A percentile compares a stretch with the other conserved stretches of the same genome.
Conservation (phyloP, 2,797 vertebrate species). For the Pipistrellus pygmaeus region DNA sequence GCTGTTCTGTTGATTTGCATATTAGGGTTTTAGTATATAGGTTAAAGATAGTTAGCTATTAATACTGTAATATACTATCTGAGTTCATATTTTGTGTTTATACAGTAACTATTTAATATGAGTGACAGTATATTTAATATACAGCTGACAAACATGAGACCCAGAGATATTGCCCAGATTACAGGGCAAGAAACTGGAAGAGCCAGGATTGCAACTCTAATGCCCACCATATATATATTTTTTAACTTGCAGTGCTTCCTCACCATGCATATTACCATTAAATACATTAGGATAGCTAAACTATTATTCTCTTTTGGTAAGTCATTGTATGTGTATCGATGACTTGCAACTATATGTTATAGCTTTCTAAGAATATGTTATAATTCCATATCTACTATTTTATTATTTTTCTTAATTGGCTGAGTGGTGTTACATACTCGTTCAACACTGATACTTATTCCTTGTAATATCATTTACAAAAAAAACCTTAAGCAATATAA, state of each 20-base stretch:
- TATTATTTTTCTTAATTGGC: background rate
- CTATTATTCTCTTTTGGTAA: background rate
- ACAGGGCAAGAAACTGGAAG: background rate
- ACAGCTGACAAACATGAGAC: background rate
- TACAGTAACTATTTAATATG: background rate
- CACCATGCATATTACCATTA: background rate
- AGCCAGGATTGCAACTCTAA: background rate
- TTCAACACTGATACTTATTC: conserved; percentile 7
- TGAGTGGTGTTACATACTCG: background rate
- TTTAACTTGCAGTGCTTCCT: background rate
- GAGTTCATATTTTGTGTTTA: background rate
- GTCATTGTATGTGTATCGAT: background rate
- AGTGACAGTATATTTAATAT: background rate
- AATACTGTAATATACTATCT: background rate
- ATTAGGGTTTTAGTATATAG: too few species aligned
- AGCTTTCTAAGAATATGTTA: background rate
- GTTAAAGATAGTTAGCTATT: too few species aligned
- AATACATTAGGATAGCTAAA: background rate
- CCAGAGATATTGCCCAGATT: background rate
- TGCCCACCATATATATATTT: rapidly evolving
- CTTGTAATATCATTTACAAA: conserved; percentile 32
- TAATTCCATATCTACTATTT: background rate
- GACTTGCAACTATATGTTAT: background rate
- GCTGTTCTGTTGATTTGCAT: too few species aligned
- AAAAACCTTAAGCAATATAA: background rate